These are phyloP conservation scores for Caenorhabditis plicata DNA, from an alignment of 2,888 invertebrate genomes.

Conservation along the genomic window DNA sequence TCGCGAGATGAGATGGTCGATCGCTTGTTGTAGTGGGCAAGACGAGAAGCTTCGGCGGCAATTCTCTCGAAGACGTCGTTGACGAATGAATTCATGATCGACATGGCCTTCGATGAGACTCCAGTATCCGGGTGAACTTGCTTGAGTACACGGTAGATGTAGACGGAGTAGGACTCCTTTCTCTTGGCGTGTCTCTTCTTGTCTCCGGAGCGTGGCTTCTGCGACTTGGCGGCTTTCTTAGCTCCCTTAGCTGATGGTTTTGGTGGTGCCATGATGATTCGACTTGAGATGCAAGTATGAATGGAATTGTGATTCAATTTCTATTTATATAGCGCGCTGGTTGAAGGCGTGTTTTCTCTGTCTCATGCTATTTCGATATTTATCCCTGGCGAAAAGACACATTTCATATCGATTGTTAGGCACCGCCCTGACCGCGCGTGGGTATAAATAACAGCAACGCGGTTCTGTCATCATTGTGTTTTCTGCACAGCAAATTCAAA, in stretches of 20 bases:
- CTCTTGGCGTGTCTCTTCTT: constrained; percentile 63
- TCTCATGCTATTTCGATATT: too few species aligned
- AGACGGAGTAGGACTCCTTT: constrained; percentile 66
- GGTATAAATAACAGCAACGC: too few species aligned
- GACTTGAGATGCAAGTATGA: too few species aligned
- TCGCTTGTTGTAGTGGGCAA: constrained; percentile 74
- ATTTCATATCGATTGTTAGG: too few species aligned
- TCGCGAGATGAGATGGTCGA: constrained; percentile 76
- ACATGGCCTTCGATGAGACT: constrained; percentile 76
- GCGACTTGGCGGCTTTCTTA: constrained; percentile 61
- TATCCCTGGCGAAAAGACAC: too few species aligned
- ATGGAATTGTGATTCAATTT: too few species aligned
- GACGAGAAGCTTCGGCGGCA: constrained; percentile 69
- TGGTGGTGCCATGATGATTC: too few species aligned
- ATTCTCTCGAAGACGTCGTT: constrained; percentile 78
- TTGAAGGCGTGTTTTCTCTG: too few species aligned
- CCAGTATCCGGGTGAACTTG: constrained; percentile 73
- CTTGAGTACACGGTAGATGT: constrained; percentile 73
- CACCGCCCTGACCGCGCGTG: too few species aligned
- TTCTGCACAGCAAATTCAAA: too few species aligned
- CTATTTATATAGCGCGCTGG: too few species aligned
- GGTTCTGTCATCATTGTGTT: too few species aligned
- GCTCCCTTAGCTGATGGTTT: constrained; percentile 62
- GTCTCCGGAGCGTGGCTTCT: constrained; percentile 46
- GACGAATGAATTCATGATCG: constrained; percentile 78